These are phyloP conservation scores for Anser brachyrhynchus DNA, from an alignment of 2,113 vertebrate species.

Conservation along the genomic window DNA sequence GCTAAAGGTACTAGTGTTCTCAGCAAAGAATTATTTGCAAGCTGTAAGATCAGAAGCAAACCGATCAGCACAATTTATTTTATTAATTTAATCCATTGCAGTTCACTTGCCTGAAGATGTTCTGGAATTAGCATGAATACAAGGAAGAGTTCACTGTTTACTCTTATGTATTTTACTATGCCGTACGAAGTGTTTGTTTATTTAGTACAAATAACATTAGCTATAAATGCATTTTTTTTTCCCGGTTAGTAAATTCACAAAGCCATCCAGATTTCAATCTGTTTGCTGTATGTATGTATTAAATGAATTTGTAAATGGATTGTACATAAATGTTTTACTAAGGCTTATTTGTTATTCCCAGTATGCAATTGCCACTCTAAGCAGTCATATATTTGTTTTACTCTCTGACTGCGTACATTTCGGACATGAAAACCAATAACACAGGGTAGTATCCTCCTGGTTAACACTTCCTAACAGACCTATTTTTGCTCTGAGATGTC, in stretches of 20 bases:
- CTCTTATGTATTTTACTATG: accelerated
- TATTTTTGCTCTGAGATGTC: background rate
- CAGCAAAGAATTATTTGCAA: background rate
- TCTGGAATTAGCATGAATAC: background rate
- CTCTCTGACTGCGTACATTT: background rate
- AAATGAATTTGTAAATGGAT: background rate
- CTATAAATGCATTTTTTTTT: background rate
- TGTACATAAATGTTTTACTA: background rate
- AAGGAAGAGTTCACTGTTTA: background rate
- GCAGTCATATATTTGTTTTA: background rate
- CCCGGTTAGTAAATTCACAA: background rate
- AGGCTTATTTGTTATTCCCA: background rate
- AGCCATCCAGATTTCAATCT: background rate
- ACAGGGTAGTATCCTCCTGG: background rate
- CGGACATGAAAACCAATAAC: background rate
- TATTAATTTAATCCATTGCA: background rate
- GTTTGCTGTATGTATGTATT: background rate
- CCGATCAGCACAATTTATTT: background rate
- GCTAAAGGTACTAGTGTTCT: background rate
- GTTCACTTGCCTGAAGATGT: background rate
- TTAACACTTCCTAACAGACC: background rate
- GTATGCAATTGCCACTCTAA: background rate
- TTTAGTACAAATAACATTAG: background rate
- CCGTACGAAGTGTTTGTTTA: background rate
- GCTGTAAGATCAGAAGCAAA: background rate